Base-by-base conservation (phyloP, 2,797 vertebrate genomes). In the Pyrocephalus nanus region DNA sequence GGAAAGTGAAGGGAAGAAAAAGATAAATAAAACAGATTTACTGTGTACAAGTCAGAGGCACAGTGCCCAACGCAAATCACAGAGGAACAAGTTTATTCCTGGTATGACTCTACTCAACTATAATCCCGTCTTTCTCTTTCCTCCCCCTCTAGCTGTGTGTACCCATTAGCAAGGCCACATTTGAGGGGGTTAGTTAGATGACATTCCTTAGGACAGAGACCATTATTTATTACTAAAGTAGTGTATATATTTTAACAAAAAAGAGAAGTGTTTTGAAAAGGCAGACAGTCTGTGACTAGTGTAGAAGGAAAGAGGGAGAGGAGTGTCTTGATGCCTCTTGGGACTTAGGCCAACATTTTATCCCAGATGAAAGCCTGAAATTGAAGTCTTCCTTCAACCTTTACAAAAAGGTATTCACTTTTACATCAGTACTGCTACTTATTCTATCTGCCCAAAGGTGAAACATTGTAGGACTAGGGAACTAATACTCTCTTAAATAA, bases 11-110 rank as follows among this genome's bases (percentile, higher is more conserved):
- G 51, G 85, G 72, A 91, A 86, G 71, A 88, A 93, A 85, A 95
- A 69, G 80, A 93, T 83, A 97, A 96, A 96, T 92, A 96, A 94
- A 95, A 87, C 83, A 92, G 80, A 96, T 96, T 95, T 87, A 85
- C 71, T 89, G 83, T 43, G 80, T 69, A 95, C 71, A 91, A 92
- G 94, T 90, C 80, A 73, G 47, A 95, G 95, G 95, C 95, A 91
- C 87, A 47, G 85, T 88, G 95, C 89, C 91, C 93, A 95, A 78
- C 2, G 26, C 88, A 96, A 96, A 95, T 94, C 94, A 95, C 96
- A 94, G 91, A 94, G 91, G 93, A 90, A 90, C 45, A 71, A 95
- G 67, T 94, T 94, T 93, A 94, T 95, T 94, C 83, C 62, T 91
- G 69, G 88, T 90, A 58, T 38, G 30, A 72, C 36, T 76, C 66